Percentiles rank a stretch among this genome's conserved stretches.
Evolutionary conservation across 2,113 vertebrate species (phyloP).

Genomic region (Polyodon spathula): DNA sequence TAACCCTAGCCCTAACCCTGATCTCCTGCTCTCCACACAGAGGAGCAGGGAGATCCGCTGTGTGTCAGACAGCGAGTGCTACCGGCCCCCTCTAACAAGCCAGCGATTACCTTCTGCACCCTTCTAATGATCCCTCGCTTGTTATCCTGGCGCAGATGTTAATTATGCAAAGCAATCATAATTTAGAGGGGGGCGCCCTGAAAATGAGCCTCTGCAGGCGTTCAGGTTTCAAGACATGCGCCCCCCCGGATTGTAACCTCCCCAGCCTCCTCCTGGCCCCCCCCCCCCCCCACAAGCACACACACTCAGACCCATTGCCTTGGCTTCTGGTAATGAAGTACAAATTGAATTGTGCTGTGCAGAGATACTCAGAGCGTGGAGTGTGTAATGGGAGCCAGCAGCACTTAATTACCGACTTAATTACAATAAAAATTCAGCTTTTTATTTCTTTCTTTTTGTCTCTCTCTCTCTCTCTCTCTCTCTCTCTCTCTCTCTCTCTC

Average conservation of each 20-base stretch:
- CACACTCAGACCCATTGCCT: background rate
- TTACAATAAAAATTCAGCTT: constrained; percentile 22
- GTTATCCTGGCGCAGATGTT: constrained; percentile 24
- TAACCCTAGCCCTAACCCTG: no score
- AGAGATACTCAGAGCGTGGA: constrained; percentile 17
- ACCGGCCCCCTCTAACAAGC: no score
- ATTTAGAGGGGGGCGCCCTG: no score
- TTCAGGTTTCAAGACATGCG: no score
- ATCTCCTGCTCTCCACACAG: no score
- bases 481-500: constrained; percentile 10
- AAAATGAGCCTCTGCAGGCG: background rate
- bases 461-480: constrained; percentile 14
- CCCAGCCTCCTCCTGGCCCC: no score
- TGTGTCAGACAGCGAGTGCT: constrained; percentile 5
- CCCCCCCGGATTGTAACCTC: no score
- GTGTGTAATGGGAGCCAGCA: constrained; percentile 22
- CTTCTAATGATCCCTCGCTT: constrained; percentile 24
- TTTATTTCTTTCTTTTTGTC: constrained; percentile 9
- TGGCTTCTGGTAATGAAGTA: constrained; percentile 23
- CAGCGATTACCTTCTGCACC: constrained; percentile 22
- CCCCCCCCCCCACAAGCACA: background rate
- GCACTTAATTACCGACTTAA: constrained; percentile 32
- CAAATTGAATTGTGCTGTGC: constrained; percentile 25
- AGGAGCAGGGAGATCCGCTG: background rate
- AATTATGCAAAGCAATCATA: constrained; percentile 32